A percentile compares a stretch with the other conserved stretches of the same genome.
These are phyloP conservation scores for Girardinus metallicus DNA, from an alignment of 2,797 vertebrate species.

Conservation along the genomic window DNA sequence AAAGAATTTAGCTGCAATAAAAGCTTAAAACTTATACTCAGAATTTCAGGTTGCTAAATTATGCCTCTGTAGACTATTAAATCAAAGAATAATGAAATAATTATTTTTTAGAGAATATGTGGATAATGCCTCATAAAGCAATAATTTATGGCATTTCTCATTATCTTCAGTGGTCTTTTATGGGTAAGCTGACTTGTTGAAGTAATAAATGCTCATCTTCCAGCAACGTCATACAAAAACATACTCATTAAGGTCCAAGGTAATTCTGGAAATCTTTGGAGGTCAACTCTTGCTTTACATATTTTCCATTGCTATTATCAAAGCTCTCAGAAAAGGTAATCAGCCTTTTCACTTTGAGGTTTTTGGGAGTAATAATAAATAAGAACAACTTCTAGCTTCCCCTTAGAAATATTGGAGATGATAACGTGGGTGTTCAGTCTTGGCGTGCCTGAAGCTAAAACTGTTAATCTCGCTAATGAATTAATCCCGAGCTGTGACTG, in stretches of 20 bases:
- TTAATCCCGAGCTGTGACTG: conserved; percentile 38
- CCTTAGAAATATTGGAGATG: conserved; percentile 29
- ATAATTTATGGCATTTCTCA: conserved; percentile 1
- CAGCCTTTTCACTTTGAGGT: conserved; percentile 10
- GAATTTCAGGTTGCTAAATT: background rate
- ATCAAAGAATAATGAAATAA: background rate
- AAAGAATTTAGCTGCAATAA: background rate
- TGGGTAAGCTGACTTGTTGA: conserved; percentile 16
- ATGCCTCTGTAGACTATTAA: background rate
- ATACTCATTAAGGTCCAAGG: conserved; percentile 23
- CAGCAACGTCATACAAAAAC: conserved; percentile 7
- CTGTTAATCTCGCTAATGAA: conserved; percentile 60
- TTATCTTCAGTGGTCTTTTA: conserved; percentile 22
- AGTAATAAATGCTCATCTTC: conserved; percentile 22
- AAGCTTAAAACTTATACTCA: background rate
- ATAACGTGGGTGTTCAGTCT: conserved; percentile 49
- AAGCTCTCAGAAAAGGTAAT: background rate
- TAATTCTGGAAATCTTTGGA: conserved; percentile 16
- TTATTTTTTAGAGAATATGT: background rate
- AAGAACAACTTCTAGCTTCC: conserved; percentile 14
- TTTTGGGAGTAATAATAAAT: conserved; percentile 5
- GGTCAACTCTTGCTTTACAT: background rate
- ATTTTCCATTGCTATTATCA: background rate
- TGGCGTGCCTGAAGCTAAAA: conserved; percentile 42
- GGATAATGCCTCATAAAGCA: background rate